phyloP scores from a whole-genome alignment of 2,797 vertebrate genomes.

The Lophius americanus region DNA sequence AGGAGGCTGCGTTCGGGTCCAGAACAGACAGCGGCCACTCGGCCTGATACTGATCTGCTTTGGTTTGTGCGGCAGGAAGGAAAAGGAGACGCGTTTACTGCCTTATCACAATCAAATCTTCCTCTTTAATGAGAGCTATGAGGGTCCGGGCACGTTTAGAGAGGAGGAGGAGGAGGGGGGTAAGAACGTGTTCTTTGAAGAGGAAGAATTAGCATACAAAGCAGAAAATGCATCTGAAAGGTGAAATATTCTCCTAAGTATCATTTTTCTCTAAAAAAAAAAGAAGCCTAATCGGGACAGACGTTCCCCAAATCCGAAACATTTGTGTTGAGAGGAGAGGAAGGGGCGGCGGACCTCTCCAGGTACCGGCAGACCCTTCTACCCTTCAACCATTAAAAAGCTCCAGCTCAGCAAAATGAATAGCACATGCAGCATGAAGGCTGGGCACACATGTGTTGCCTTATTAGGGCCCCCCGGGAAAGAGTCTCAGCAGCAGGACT shows the following conservation, averaged over 20 bases:
- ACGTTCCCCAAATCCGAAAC: conserved; percentile 51
- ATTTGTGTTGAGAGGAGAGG: conserved; percentile 43
- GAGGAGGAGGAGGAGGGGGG: background rate
- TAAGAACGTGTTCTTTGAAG: conserved; percentile 23
- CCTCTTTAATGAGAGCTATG: conserved; percentile 40
- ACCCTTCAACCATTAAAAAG: conserved; percentile 69
- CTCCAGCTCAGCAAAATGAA: conserved; percentile 73
- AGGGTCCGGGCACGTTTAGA: conserved; percentile 55
- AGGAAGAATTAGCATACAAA: conserved; percentile 20
- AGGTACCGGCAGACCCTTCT: conserved; percentile 54
- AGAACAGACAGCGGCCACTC: conserved; percentile 52
- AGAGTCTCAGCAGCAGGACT: conserved; percentile 46
- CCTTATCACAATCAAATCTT: conserved; percentile 57
- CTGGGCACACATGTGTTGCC: conserved; percentile 72
- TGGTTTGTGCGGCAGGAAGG: conserved; percentile 51
- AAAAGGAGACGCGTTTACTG: conserved; percentile 55
- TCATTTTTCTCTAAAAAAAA: background rate
- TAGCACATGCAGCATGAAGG: conserved; percentile 74
- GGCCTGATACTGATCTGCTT: conserved; percentile 57
- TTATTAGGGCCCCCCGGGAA: conserved; percentile 71
- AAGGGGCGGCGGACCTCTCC: conserved; percentile 51
- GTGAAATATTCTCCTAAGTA: conserved; percentile 37
- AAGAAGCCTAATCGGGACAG: conserved; percentile 15
- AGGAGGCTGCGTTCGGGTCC: conserved; percentile 43
- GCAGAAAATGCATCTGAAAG: conserved; percentile 30